Evolutionary conservation across 2,888 invertebrate species (phyloP), one percentile per base, ranked within the genome.

Genomic region (Sinodicranocentrus sp.): DNA sequence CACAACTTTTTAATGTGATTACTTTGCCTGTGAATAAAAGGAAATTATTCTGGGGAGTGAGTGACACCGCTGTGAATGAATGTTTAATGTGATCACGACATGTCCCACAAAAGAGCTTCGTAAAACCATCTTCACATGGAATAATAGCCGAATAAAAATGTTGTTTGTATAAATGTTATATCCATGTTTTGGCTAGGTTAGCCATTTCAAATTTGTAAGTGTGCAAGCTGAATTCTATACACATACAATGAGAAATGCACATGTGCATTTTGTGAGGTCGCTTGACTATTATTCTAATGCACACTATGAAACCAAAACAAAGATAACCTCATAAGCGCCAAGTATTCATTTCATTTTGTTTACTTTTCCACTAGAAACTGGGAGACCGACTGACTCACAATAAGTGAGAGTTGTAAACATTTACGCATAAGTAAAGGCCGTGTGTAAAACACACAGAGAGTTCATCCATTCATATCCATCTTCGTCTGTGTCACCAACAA

Each of bases 11-110:
- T 65, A 65, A 39, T 68, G 44, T 25, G 44, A 48, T 48, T 44
- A 68, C 23, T 48, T 2, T 44, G 48, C 28, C n/a, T 44, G 23
- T 13, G 48, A 63, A 33, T 63, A 65, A 75, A 25, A 63, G 48
- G 21, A 19, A 65, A 75, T 57, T 21, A 57, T 57, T 5, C 57
- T 63, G 63, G 44, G 63, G 52, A 75, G 21, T 48, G 65, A 76
- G 54, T 76, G 76, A 76, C 76, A 76, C 75, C 76, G 76, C 67
- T 67, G 76, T 67, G 76, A 76, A 67, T 76, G 76, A 65, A 65
- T 67, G 52, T 65, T 67, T 54, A 76, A 57, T 76, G 54, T 57
- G 57, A 67, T 76, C 76, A 76, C 76, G 76, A 76, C 76, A 67
- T 76, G 67, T 67, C 76, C 76, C 76, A 76, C 75, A 63, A 75